Percentiles rank a stretch among this genome's conserved stretches.
Conservation (phyloP, 2,113 vertebrate genomes). For the Onychostoma macrolepis region DNA sequence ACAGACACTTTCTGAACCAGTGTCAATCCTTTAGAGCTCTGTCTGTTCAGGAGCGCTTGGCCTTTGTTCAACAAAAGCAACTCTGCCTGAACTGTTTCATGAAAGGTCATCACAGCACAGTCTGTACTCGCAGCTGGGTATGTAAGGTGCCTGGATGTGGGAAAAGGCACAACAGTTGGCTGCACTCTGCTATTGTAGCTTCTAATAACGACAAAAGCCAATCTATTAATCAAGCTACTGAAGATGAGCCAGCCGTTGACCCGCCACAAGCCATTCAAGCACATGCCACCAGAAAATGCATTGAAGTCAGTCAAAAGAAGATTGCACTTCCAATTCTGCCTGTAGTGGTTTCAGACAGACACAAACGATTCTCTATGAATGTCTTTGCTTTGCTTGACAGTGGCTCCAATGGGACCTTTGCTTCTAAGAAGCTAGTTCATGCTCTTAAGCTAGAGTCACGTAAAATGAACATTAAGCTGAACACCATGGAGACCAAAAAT, state of each 20-base stretch:
- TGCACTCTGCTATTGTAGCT: background rate
- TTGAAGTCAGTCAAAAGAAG: background rate
- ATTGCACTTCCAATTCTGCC: too few relatives aligned
- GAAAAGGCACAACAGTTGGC: conserved; percentile 23
- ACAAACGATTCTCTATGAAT: conserved; percentile 8
- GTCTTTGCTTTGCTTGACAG: background rate
- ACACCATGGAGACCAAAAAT: conserved; percentile 22
- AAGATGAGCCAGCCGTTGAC: background rate
- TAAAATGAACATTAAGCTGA: background rate
- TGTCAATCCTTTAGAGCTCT: conserved; percentile 2
- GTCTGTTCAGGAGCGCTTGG: background rate
- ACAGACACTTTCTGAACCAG: conserved; percentile 2
- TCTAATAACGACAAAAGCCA: background rate
- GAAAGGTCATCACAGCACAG: background rate
- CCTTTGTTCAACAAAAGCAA: background rate
- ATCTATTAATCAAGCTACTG: conserved; percentile 1
- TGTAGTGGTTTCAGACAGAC: background rate
- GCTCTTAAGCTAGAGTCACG: background rate
- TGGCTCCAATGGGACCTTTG: background rate
- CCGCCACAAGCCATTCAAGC: background rate
- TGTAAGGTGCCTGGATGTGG: conserved; percentile 36
- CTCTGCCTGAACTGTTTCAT: conserved; percentile 18
- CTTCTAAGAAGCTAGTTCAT: background rate
- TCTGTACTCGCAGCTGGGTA: conserved; percentile 29
- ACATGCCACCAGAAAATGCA: background rate